These are phyloP conservation scores for Hydrozoanthus gracilis DNA, from an alignment of 92 coral and sea anemone genomes.

Conservation along the genomic window DNA sequence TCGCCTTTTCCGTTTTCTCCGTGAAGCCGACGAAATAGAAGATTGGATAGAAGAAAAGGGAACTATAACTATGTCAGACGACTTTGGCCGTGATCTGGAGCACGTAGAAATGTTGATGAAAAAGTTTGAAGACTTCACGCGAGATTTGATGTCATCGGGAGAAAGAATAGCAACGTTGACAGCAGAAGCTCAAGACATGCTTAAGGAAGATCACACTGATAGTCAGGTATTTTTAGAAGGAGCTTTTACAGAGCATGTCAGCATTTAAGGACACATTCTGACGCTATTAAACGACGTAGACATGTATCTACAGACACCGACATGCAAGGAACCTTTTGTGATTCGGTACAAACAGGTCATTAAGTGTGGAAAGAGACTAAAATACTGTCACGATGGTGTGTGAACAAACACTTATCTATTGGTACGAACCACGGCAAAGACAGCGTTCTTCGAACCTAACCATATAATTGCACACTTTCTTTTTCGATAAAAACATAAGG, in stretches of 20 bases:
- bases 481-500: too few species aligned
- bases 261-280: background rate
- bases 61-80: conserved; percentile 84
- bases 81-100: conserved; percentile 95
- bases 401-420: too few species aligned
- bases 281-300: too few species aligned
- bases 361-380: too few species aligned
- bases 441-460: too few species aligned
- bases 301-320: too few species aligned
- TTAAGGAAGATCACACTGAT: conserved; percentile 81
- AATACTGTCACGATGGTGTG: too few species aligned
- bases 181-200: conserved; percentile 80
- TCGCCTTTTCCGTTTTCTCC: conserved; percentile 80
- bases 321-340: too few species aligned
- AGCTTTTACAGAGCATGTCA: background rate
- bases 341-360: too few species aligned
- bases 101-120: conserved; percentile 93
- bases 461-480: too few species aligned
- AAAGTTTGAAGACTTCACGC: conserved; percentile 96
- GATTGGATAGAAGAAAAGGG: conserved; percentile 94
- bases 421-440: too few species aligned
- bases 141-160: conserved; percentile 92
- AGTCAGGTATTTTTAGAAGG: conserved; percentile 62
- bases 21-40: conserved; percentile 93
- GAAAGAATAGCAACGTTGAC: conserved; percentile 86